phyloP scores from a whole-genome alignment of 2,113 vertebrate genomes.

The Datnioides undecimradiatus region DNA sequence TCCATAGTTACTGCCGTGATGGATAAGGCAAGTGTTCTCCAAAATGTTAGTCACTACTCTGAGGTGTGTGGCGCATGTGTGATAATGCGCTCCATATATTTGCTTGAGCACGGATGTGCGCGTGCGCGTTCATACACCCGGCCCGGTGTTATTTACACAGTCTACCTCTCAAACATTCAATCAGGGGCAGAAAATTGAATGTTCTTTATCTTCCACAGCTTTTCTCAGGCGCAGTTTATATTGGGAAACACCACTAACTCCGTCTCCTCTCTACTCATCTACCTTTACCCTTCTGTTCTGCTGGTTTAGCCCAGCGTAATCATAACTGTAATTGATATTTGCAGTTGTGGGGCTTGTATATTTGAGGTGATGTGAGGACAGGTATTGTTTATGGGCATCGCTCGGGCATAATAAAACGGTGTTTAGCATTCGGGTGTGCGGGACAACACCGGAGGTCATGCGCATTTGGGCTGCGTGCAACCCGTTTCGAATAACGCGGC shows the following conservation, averaged over 20 bases:
- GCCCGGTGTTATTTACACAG: constrained; percentile 48
- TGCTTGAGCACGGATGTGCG: not conserved
- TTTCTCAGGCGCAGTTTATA: constrained; percentile 53
- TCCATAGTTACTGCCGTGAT: constrained; percentile 26
- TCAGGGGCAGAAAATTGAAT: constrained; percentile 67
- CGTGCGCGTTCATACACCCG: not conserved
- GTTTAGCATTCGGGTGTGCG: not conserved
- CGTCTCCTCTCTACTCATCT: constrained; percentile 49
- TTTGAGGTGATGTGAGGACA: constrained; percentile 21
- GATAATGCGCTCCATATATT: constrained; percentile 7
- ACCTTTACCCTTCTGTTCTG: constrained; percentile 55
- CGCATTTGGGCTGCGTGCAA: not conserved
- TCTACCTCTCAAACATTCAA: constrained; percentile 75
- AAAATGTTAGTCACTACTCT: constrained; percentile 28
- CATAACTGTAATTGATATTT: constrained; percentile 67
- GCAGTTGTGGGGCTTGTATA: constrained; percentile 33
- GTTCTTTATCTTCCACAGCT: constrained; percentile 64
- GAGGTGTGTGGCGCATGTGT: not conserved
- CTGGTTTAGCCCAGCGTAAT: constrained; percentile 63
- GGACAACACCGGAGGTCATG: not conserved
- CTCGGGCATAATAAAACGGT: not conserved
- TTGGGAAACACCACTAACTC: not conserved
- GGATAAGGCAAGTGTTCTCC: constrained; percentile 23
- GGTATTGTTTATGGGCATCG: not conserved
- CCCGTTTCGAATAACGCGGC: not conserved